Evolutionary conservation across 2,113 vertebrate species (phyloP).

Genomic region (Acrocephalus arundinaceus): DNA sequence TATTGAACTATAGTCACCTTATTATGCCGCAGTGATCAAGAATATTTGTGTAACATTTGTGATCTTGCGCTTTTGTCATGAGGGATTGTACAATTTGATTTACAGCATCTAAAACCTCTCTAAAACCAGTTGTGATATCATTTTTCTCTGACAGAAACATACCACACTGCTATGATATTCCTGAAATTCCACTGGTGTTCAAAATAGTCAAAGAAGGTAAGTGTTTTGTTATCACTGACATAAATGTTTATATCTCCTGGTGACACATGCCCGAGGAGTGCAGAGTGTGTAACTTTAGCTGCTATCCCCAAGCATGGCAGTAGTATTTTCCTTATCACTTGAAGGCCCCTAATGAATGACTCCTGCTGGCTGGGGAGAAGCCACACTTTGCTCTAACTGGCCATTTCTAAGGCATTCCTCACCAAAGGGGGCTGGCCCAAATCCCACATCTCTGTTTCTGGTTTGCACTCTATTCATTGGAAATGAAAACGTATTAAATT

Average conservation of each 20-base stretch:
- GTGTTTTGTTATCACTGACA: conserved; percentile 59
- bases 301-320: neutral
- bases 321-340: conserved; percentile 50
- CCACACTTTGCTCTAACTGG: neutral
- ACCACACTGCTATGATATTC: conserved; percentile 26
- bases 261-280: conserved; percentile 57
- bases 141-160: conserved; percentile 38
- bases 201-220: conserved; percentile 49
- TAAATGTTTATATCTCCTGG: conserved; percentile 60
- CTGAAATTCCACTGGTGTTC: conserved; percentile 31
- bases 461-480: neutral
- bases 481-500: neutral
- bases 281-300: conserved; percentile 56
- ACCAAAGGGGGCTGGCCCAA: neutral
- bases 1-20: neutral
- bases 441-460: neutral
- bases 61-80: neutral
- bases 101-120: conserved; percentile 19
- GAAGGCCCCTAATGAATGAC: neutral
- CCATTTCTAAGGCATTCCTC: neutral
- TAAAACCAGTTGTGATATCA: neutral
- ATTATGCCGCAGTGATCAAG: neutral
- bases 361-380: neutral
- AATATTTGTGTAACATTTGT: neutral
- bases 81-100: conserved; percentile 27